Conservation (phyloP, 2,888 invertebrate species). For the Drosophila conformis region DNA sequence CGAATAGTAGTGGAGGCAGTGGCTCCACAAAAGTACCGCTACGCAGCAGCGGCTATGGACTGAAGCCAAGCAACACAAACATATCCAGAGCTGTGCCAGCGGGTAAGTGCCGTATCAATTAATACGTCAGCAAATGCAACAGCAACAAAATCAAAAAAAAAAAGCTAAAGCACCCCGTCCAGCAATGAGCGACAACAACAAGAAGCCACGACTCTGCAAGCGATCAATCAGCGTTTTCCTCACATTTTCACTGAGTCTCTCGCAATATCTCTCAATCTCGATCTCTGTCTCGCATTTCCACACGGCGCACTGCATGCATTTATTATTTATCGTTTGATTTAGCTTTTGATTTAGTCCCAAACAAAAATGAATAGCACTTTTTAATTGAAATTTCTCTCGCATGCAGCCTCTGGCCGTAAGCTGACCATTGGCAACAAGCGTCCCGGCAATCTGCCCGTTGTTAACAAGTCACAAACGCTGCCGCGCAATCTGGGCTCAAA, state of each 20-base stretch:
- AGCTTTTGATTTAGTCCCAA: slow-evolving; percentile 14
- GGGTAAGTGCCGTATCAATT: slow-evolving; percentile 61
- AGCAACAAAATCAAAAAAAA: slow-evolving; percentile 21
- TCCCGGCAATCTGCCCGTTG: slow-evolving; percentile 87
- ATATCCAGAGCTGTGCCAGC: slow-evolving; percentile 33
- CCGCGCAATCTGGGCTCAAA: slow-evolving; percentile 93
- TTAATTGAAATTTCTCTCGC: neutral
- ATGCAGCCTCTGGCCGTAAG: slow-evolving; percentile 92
- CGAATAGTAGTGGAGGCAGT: slow-evolving; percentile 1
- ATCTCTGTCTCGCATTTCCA: slow-evolving; percentile 20
- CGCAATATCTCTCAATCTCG: slow-evolving; percentile 7
- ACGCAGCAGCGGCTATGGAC: slow-evolving; percentile 73
- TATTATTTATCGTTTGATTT: slow-evolving; percentile 27
- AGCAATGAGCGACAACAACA: slow-evolving; percentile 23
- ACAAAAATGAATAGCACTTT: slow-evolving; percentile 11
- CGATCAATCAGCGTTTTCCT: slow-evolving; percentile 44
- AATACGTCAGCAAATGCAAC: slow-evolving; percentile 41
- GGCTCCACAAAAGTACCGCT: slow-evolving; percentile 28
- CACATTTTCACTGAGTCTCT: slow-evolving; percentile 30
- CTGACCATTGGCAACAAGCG: slow-evolving; percentile 91
- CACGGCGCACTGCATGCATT: slow-evolving; percentile 41
- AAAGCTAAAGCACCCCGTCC: slow-evolving; percentile 28
- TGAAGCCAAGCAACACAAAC: slow-evolving; percentile 24
- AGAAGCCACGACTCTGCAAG: slow-evolving; percentile 28
- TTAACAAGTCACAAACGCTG: slow-evolving; percentile 94